Conservation (phyloP, 2,113 vertebrate genomes). For the Scalopus aquaticus region DNA sequence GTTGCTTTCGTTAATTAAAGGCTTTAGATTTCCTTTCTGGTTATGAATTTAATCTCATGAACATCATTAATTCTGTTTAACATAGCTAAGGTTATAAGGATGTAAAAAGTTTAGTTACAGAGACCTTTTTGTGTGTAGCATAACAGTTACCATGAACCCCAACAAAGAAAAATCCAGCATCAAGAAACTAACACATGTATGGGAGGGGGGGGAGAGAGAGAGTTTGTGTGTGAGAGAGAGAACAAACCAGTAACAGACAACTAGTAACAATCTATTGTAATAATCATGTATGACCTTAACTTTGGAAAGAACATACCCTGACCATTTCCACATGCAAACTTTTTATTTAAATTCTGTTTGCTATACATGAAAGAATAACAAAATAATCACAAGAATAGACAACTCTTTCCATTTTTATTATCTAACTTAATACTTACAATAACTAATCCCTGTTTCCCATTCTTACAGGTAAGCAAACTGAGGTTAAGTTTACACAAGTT, state of each 20-base stretch:
- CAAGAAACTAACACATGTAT: neutral
- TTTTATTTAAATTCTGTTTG: constrained; percentile 8
- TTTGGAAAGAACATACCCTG: neutral
- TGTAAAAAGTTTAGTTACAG: neutral
- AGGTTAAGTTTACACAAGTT: neutral
- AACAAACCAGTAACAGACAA: neutral
- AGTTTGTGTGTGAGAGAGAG: neutral
- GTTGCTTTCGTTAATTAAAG: neutral
- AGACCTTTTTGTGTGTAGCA: neutral
- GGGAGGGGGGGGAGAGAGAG: too few relatives aligned
- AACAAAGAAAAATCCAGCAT: neutral
- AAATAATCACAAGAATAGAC: neutral
- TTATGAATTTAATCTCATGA: neutral
- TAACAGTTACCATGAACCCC: neutral
- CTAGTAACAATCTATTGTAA: neutral
- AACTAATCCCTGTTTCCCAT: neutral
- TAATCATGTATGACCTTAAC: neutral
- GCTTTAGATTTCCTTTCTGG: neutral
- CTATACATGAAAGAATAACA: neutral
- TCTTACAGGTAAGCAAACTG: neutral
- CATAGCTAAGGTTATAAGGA: neutral
- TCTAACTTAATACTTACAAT: neutral
- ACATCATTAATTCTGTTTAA: neutral
- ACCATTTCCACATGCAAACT: neutral
- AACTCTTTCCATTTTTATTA: neutral